These are phyloP conservation scores for Hypomecis punctinalis DNA, from an alignment of 2,888 invertebrate genomes.

Conservation along the genomic window DNA sequence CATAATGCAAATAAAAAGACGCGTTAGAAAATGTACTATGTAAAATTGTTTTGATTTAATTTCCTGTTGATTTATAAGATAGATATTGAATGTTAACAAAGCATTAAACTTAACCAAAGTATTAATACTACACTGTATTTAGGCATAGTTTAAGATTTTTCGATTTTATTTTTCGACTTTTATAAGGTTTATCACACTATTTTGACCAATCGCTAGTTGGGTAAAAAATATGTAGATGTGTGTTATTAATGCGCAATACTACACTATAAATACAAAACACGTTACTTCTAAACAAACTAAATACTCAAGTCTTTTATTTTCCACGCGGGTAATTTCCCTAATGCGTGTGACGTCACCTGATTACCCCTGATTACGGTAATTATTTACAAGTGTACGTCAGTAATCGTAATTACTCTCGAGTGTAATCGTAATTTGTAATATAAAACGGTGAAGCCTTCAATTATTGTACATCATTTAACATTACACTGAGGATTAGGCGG, in stretches of 20 bases:
- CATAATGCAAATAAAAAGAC: too few species aligned
- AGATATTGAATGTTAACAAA: too few species aligned
- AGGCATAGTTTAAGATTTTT: too few species aligned
- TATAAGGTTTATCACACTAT: too few species aligned
- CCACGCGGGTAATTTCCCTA: conserved; percentile 31
- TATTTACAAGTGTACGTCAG: conserved; percentile 35
- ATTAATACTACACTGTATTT: too few species aligned
- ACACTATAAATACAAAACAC: background rate
- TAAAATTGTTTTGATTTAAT: too few species aligned
- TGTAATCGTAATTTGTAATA: conserved; percentile 42
- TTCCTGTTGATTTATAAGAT: too few species aligned
- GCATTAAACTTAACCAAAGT: too few species aligned
- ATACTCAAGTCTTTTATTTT: conserved; percentile 17
- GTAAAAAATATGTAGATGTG: background rate
- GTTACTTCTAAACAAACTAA: conserved; percentile 9
- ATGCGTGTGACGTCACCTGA: conserved; percentile 40
- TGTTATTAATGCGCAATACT: too few species aligned
- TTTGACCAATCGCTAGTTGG: too few species aligned
- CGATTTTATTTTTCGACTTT: too few species aligned
- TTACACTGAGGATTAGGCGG: conserved; percentile 32
- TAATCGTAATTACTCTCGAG: conserved; percentile 37
- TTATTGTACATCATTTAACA: conserved; percentile 40
- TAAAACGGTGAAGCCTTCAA: conserved; percentile 42
- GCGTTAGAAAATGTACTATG: too few species aligned
- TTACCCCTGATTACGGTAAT: conserved; percentile 45